A percentile compares a stretch with the other conserved stretches of the same genome.
These are phyloP conservation scores for Clanis bilineata DNA, from an alignment of 2,888 invertebrate genomes.

Conservation along the genomic window DNA sequence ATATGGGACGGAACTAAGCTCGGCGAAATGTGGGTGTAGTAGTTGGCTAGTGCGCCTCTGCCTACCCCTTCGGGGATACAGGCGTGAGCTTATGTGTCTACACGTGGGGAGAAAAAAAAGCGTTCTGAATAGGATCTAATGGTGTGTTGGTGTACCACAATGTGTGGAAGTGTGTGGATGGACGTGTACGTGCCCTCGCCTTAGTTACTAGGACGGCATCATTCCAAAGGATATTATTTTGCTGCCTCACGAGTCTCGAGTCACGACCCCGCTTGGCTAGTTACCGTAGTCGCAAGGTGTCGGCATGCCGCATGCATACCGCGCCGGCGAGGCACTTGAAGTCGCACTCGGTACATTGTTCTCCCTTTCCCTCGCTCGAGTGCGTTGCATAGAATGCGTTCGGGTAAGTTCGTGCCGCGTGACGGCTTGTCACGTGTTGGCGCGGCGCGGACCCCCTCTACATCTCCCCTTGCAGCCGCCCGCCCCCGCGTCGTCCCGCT, in stretches of 20 bases:
- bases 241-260: neutral
- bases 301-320: neutral
- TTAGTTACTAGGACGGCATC: neutral
- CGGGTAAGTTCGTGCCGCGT: conserved; percentile 48
- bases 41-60: no score
- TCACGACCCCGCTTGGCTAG: neutral
- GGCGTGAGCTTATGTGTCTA: no score
- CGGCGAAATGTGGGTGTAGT: no score
- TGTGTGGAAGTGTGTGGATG: neutral
- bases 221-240: neutral
- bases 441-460: conserved; percentile 29
- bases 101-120: no score
- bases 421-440: conserved; percentile 58
- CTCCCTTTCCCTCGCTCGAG: conserved; percentile 30
- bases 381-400: conserved; percentile 45
- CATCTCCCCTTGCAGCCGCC: conserved; percentile 16
- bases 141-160: no score
- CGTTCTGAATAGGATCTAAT: neutral
- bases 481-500: conserved; percentile 28
- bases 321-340: conserved; percentile 10
- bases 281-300: conserved; percentile 1
- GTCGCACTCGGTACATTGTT: conserved; percentile 12
- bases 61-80: no score
- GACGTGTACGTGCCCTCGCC: neutral
- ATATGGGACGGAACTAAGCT: no score